Evolutionary conservation across 2,113 vertebrate species (phyloP), one percentile per base, ranked within the genome.

Genomic region (Physeter macrocephalus): DNA sequence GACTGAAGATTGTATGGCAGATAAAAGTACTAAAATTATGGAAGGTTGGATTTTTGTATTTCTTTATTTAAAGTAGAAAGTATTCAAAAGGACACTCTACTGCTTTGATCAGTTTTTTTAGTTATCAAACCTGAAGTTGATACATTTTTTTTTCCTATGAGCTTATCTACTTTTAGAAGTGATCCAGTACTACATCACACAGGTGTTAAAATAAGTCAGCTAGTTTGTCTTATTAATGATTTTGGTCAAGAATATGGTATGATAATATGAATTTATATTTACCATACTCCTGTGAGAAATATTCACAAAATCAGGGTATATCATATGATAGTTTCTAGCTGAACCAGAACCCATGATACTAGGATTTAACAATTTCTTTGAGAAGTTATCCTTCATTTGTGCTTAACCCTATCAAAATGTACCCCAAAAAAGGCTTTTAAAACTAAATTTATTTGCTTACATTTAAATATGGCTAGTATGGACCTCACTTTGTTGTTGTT

Each of bases 41-140:
- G 18, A 97, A 97, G 97, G 97, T 98, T 81, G 9, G 92, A 90
- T 25, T 80, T n/a, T 46, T 90, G 57, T 59, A 69, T 80, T 95
- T 82, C 52, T 93, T 67, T 31, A 71, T 88, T 86, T 90, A 34
- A 71, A 64, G 81, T 78, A 93, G 18, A 82, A 75, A 54, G 5
- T 88, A 52, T 88, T 91, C 12, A 67, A 92, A 93, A 61, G 11
- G 21, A 88, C n/a, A 78, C 20, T 86, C 72, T 66, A 15, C 31
- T 59, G 4, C 25, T 90, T 78, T 82, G 27, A 83, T 78, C 29
- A 61, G 46, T 17, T 43, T 90, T 90, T 84, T 69, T 43, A 72
- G 8, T 52, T 66, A 15, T 71, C 14, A 89, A 69, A 39, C 27
- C 59, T 72, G 20, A 94, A 71, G 8, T 66, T 90, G 15, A 71